Evolutionary conservation across 2,797 vertebrate species (phyloP).

Genomic region (Chromis chromis): DNA sequence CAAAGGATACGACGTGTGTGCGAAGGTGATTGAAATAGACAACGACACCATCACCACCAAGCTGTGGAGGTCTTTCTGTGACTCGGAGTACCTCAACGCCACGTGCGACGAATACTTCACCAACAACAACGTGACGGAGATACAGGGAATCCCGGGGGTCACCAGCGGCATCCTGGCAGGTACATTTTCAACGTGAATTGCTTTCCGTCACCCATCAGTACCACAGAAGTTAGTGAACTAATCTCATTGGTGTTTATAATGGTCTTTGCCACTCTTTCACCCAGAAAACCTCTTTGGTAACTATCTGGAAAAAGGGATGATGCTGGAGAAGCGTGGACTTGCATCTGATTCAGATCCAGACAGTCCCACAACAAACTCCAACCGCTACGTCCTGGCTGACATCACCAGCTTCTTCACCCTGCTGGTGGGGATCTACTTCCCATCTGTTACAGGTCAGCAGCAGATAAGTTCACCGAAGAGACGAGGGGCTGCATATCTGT

Average conservation of each 20-base stretch:
- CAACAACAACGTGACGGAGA: constrained; percentile 92
- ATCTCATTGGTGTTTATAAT: neutral
- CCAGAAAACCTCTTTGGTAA: constrained; percentile 95
- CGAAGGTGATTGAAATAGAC: constrained; percentile 91
- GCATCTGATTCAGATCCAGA: constrained; percentile 79
- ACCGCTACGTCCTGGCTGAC: constrained; percentile 94
- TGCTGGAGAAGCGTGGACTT: constrained; percentile 89
- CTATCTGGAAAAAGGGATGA: constrained; percentile 91
- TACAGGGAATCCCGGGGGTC: constrained; percentile 95
- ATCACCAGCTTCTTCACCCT: constrained; percentile 98
- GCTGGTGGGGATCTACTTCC: constrained; percentile 98
- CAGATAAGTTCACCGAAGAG: neutral
- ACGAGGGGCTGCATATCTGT: neutral
- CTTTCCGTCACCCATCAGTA: neutral
- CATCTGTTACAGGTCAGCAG: constrained; percentile 94
- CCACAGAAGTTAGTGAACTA: neutral
- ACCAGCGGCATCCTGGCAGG: constrained; percentile 95
- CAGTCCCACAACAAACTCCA: constrained; percentile 79
- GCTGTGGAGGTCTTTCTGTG: constrained; percentile 96
- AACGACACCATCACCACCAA: constrained; percentile 93
- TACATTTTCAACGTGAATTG: constrained; percentile 55
- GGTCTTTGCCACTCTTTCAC: neutral
- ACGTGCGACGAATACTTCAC: constrained; percentile 95
- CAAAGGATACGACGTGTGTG: constrained; percentile 92
- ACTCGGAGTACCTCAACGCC: constrained; percentile 93